Base-by-base conservation (phyloP, 2,797 vertebrate species). In the Neopelma chrysocephalum region DNA sequence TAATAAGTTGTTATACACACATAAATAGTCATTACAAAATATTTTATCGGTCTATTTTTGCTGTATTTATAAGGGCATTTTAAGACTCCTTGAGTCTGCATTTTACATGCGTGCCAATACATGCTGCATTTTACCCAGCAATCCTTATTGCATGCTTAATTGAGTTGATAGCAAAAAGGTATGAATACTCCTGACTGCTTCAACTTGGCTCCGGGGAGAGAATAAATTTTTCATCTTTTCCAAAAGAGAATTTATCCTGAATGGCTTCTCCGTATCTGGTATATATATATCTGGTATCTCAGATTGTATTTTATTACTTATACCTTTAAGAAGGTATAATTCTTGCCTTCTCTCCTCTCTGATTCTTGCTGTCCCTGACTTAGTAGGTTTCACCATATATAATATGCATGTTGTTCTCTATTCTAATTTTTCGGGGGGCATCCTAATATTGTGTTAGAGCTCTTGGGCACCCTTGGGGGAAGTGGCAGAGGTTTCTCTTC, bases 11-110 rank as follows among this genome's bases (percentile, higher is more conserved):
- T 83, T 96, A 82, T 29, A 82, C 62, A 82, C 69, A 94, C 82
- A 91, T 91, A 96, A 93, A 95, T 94, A 94, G 90, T 94, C 82
- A 84, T 96, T 94, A 76, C 88, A 87, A 94, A 95, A 93, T 90
- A 93, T 66, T 82, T 96, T 94, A 95, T 95, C 90, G 75, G 73
- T 66, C 85, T 94, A 68, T 89, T 95, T 96, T 94, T 95, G 51
- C 66, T 87, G 25, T 92, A 86, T 94, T 96, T 96, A 48, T 79
- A 91, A 95, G 88, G 82, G 19, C 73, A 82, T 91, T 90, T 89
- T 80, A 89, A 94, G 91, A 84, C 58, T 95, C 43, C 71, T 91
- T 82, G 69, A 87, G 64, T 65, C 50, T 93, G 85, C 31, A 16
- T 95, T 94, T 68, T 71, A 56, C 80, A 54, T 51, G 50, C 65